Percentiles rank a stretch among this genome's conserved stretches.
Evolutionary conservation across 2,797 vertebrate species (phyloP).

Genomic region (Austrolebias charrua): DNA sequence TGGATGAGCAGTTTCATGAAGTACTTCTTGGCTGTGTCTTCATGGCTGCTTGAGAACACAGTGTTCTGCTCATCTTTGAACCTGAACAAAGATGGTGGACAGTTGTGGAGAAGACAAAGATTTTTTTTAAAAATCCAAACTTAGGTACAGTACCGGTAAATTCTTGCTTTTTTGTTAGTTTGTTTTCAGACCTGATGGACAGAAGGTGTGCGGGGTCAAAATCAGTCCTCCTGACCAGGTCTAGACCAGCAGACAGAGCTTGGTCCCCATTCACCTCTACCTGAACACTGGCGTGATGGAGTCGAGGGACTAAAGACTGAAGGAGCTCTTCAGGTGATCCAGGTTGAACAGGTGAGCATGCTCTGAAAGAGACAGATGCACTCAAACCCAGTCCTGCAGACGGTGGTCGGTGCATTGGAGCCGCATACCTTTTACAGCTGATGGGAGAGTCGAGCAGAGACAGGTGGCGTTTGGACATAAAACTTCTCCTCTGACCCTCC

Average conservation of each 20-base stretch:
- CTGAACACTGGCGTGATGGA: slow-evolving; percentile 6
- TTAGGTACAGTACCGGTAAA: too few relatives aligned
- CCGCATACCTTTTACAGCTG: slow-evolving; percentile 67
- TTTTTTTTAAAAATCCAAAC: not conserved
- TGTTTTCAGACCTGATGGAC: slow-evolving; percentile 74
- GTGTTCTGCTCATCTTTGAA: slow-evolving; percentile 44
- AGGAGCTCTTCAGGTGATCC: slow-evolving; percentile 60
- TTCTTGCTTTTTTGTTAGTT: not conserved
- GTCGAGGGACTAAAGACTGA: slow-evolving; percentile 45
- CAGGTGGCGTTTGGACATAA: slow-evolving; percentile 60
- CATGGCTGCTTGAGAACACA: slow-evolving; percentile 42
- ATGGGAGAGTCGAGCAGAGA: slow-evolving; percentile 55
- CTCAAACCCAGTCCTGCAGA: slow-evolving; percentile 12
- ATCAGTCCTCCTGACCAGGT: slow-evolving; percentile 78
- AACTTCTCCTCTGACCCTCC: slow-evolving; percentile 53
- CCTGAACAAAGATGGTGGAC: slow-evolving; percentile 28
- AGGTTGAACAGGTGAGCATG: not conserved
- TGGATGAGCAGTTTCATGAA: slow-evolving; percentile 86
- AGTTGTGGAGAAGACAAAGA: not conserved
- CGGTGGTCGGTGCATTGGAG: not conserved
- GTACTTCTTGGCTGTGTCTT: slow-evolving; percentile 60
- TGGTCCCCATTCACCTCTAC: slow-evolving; percentile 64
- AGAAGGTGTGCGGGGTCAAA: slow-evolving; percentile 83
- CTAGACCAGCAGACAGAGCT: slow-evolving; percentile 83
- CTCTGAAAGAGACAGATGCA: slow-evolving; percentile 12